Evolutionary conservation across 2,113 vertebrate genomes (phyloP).

Genomic region (Ictalurus furcatus): DNA sequence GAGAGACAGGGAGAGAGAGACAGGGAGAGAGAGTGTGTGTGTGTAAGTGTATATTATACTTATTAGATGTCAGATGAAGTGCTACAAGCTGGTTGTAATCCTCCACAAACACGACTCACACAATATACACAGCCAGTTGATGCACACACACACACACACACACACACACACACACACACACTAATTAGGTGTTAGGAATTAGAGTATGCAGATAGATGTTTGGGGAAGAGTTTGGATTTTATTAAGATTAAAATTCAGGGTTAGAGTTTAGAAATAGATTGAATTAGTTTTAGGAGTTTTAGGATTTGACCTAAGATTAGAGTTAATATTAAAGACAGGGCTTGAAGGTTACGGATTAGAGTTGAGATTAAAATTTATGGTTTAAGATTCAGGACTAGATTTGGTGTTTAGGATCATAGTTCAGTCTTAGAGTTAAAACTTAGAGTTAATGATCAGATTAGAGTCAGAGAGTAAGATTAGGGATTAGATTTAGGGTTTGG

Average conservation of each 20-base stretch:
- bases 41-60: background rate
- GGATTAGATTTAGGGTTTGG: background rate
- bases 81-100: background rate
- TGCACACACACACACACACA: constrained; percentile 29
- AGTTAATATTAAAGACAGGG: no score
- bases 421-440: background rate
- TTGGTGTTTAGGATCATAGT: background rate
- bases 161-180: constrained; percentile 8
- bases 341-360: background rate
- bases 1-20: constrained; percentile 15
- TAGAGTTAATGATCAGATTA: background rate
- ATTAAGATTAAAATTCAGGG: background rate
- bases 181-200: background rate
- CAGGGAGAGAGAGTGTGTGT: background rate
- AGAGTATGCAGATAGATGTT: no score
- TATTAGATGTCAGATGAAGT: background rate
- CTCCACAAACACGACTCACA: background rate
- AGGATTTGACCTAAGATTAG: background rate
- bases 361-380: background rate
- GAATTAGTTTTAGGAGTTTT: background rate
- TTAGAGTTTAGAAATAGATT: background rate
- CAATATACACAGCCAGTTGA: constrained; percentile 24
- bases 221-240: no score
- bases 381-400: background rate
- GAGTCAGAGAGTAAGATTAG: background rate